A percentile compares a stretch with the other conserved stretches of the same genome.
Conservation (phyloP, 1,140 invertebrate genomes). For the Camponotus vicinus region DNA sequence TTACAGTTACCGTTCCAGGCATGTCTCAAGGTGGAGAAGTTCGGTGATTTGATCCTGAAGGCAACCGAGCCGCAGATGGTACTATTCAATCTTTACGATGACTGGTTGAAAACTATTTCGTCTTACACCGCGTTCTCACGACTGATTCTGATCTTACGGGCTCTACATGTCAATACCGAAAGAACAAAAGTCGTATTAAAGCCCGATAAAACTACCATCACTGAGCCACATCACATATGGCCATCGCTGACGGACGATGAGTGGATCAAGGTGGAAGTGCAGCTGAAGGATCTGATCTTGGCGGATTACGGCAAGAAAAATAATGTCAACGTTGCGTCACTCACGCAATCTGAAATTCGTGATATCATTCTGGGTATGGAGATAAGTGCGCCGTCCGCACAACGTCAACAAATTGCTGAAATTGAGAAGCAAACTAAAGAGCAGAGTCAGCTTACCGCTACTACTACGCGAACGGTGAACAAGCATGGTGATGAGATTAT, state of each 20-base stretch:
- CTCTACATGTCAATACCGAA: slow-evolving; percentile 99
- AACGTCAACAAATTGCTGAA: slow-evolving; percentile 99
- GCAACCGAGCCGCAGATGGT: slow-evolving; percentile 99
- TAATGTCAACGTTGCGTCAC: slow-evolving; percentile 99
- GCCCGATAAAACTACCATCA: slow-evolving; percentile 99
- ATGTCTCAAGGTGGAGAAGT: slow-evolving; percentile 99
- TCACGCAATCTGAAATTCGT: slow-evolving; percentile 99
- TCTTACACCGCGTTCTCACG: slow-evolving; percentile 99
- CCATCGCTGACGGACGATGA: slow-evolving; percentile 98
- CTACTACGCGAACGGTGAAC: slow-evolving; percentile 99
- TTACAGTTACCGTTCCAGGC: slow-evolving; percentile 99
- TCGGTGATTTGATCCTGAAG: slow-evolving; percentile 99
- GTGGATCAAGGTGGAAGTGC: slow-evolving; percentile 99
- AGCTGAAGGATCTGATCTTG: slow-evolving; percentile 98
- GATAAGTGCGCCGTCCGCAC: slow-evolving; percentile 99
- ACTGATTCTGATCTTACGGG: slow-evolving; percentile 98
- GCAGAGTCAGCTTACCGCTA: slow-evolving; percentile 98
- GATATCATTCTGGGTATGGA: slow-evolving; percentile 99
- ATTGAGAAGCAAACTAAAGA: slow-evolving; percentile 99
- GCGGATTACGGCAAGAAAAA: slow-evolving; percentile 99
- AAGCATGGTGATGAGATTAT: slow-evolving; percentile 99
- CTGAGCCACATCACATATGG: slow-evolving; percentile 99
- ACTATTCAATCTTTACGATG: slow-evolving; percentile 99
- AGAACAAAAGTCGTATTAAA: slow-evolving; percentile 99
- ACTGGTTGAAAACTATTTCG: slow-evolving; percentile 99